Evolutionary conservation across 2,888 invertebrate genomes (phyloP).

Genomic region (Sinohyriopsis cumingii): DNA sequence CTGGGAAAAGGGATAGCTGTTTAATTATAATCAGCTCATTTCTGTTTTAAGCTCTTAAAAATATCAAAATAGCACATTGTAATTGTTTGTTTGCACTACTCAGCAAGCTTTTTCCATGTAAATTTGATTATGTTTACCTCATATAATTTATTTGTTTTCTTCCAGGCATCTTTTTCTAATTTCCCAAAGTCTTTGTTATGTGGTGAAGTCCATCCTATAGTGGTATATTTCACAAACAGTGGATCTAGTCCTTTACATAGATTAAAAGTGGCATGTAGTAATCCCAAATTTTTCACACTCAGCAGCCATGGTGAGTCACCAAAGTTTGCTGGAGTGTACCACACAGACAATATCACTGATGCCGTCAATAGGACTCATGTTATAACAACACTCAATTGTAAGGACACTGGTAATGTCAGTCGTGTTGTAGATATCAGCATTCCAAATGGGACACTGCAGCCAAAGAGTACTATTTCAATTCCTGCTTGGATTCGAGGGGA

Average conservation of each 20-base stretch:
- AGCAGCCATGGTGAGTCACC: slow-evolving; percentile 61
- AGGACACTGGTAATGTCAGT: slow-evolving; percentile 24
- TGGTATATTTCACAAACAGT: slow-evolving; percentile 80
- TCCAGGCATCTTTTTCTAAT: slow-evolving; percentile 82
- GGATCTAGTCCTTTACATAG: slow-evolving; percentile 74
- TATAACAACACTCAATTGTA: too few species aligned
- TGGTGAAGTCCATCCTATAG: slow-evolving; percentile 82
- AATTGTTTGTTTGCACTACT: too few species aligned
- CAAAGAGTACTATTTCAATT: slow-evolving; percentile 75
- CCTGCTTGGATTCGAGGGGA: slow-evolving; percentile 83
- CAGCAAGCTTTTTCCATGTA: too few species aligned
- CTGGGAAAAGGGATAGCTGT: too few species aligned
- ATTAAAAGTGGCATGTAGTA: slow-evolving; percentile 78
- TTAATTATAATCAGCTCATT: too few species aligned
- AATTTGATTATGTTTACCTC: background rate
- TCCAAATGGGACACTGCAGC: slow-evolving; percentile 72
- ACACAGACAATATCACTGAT: slow-evolving; percentile 22
- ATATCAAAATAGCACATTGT: too few species aligned
- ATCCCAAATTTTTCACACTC: slow-evolving; percentile 80
- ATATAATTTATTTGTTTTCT: slow-evolving; percentile 6
- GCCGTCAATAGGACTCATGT: background rate
- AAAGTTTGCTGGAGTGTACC: slow-evolving; percentile 57
- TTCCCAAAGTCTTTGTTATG: slow-evolving; percentile 80
- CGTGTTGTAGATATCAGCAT: slow-evolving; percentile 60
- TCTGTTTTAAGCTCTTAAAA: too few species aligned